phyloP scores from a whole-genome alignment of 2,888 invertebrate species.

The Tubulanus polymorphus region DNA sequence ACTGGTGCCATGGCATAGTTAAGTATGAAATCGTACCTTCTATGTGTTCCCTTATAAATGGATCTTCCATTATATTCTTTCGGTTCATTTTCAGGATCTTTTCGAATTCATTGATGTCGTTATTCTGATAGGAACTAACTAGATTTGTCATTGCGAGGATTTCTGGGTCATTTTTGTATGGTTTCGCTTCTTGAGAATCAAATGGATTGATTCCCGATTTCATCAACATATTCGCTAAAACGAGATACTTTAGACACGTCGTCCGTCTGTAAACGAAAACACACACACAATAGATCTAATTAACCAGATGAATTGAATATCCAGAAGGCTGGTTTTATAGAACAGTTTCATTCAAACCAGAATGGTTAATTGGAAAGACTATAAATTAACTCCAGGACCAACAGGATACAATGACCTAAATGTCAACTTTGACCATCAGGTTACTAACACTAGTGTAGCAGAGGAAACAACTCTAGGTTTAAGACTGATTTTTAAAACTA shows the following conservation, averaged over 20 bases:
- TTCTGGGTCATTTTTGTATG: constrained; percentile 98
- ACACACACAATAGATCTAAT: too few relatives aligned
- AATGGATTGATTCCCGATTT: constrained; percentile 99
- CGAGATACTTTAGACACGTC: constrained; percentile 95
- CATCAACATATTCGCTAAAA: constrained; percentile 98
- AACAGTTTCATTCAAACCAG: too few relatives aligned
- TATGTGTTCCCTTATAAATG: constrained; percentile 97
- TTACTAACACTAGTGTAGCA: too few relatives aligned
- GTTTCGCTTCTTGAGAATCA: constrained; percentile 99
- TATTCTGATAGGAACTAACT: constrained; percentile 91
- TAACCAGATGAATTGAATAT: too few relatives aligned
- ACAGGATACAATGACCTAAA: too few relatives aligned
- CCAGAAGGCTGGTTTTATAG: too few relatives aligned
- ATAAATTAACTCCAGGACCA: too few relatives aligned
- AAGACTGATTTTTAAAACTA: too few relatives aligned
- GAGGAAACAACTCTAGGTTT: too few relatives aligned
- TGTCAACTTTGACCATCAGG: too few relatives aligned
- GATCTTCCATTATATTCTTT: constrained; percentile 98
- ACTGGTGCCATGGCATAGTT: too few relatives aligned
- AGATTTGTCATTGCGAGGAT: constrained; percentile 99
- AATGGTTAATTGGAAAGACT: too few relatives aligned
- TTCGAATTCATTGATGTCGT: constrained; percentile 97
- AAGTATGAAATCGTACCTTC: constrained; percentile 70
- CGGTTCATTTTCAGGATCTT: constrained; percentile 88
- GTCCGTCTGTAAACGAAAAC: constrained; percentile 63